Evolutionary conservation across 2,888 invertebrate genomes (phyloP), one percentile per base, ranked within the genome.

Genomic region (Melitaea athalia): DNA sequence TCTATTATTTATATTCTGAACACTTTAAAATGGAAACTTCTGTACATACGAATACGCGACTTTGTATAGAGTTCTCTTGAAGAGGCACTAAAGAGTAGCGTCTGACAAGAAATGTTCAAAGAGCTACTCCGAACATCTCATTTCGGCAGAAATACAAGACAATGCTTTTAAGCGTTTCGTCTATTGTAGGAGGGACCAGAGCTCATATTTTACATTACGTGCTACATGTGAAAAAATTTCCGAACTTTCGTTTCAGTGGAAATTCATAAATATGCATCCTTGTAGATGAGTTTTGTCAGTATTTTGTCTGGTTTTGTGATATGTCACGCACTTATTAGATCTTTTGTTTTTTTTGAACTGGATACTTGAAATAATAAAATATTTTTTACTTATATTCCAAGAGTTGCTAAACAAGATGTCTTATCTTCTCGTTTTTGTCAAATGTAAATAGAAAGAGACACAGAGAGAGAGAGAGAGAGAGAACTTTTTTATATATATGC

Each of bases 151-250:
- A 85, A 82, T 85, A 91, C 92, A 91, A 90, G 91, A 90, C 88
- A 90, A 91, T 86, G 92, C 91, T 92, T 90, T 91, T 88, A 91
- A 89, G 84, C 84, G 84, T 83, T 87, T 87, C 78, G 74, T 76
- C 82, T 86, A 84, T 84, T 84, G 84, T 82, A 80, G 75, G 83
- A 79, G 85, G 87, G 84, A 80, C 84, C 81, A 77, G 77, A 76
- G 75, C 80, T 82, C 83, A 83, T 86, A 85, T 83, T 86, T 85
- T 82, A 81, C 81, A 68, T 69, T 67, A 68, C 59, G 53, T 78
- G 79, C 77, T 79, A 77, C 75, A 76, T 77, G 76, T 77, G 74
- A 76, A 75, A 78, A 78, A 75, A 78, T 80, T 78, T 78, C 75
- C 77, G 75, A 74, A 81, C 78, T 78, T 78, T 81, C 78, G 63